Conservation (phyloP, 2,797 vertebrate species). For the Hippoglossus hippoglossus region DNA sequence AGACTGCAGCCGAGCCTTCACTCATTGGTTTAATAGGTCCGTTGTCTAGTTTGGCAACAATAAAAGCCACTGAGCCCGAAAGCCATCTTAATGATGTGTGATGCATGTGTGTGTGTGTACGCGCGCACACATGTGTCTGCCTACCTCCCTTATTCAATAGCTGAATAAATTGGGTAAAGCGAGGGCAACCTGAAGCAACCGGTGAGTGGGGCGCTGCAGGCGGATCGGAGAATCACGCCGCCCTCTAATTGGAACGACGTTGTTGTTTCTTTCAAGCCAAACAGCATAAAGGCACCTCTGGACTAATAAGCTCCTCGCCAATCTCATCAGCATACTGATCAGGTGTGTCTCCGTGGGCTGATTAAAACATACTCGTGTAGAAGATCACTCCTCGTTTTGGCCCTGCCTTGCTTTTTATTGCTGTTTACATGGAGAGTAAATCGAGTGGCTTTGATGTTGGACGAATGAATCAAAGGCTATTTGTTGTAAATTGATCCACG, state of each 20-base stretch:
- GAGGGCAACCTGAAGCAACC: constrained; percentile 57
- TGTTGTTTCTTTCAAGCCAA: constrained; percentile 76
- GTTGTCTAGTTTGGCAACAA: constrained; percentile 52
- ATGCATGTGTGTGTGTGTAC: constrained; percentile 19
- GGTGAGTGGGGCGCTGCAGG: constrained; percentile 46
- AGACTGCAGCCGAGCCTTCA: constrained; percentile 51
- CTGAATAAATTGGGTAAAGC: constrained; percentile 75
- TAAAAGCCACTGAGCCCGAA: constrained; percentile 69
- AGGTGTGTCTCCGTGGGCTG: constrained; percentile 60
- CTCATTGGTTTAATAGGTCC: constrained; percentile 66
- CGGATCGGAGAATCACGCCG: constrained; percentile 57
- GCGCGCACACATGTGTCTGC: constrained; percentile 14
- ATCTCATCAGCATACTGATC: constrained; percentile 76
- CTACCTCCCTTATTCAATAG: constrained; percentile 49
- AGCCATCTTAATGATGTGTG: constrained; percentile 69
- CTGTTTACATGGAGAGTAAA: constrained; percentile 32
- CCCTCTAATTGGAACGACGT: constrained; percentile 72
- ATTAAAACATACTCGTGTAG: constrained; percentile 64
- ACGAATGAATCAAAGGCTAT: constrained; percentile 53
- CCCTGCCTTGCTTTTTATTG: constrained; percentile 21
- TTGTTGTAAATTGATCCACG: constrained; percentile 50
- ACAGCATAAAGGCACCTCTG: constrained; percentile 58
- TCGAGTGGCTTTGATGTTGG: constrained; percentile 62
- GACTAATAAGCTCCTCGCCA: constrained; percentile 65
- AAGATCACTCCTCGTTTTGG: constrained; percentile 44